Base-by-base conservation (phyloP, 2,797 vertebrate species). In the Cryptoprocta ferox region DNA sequence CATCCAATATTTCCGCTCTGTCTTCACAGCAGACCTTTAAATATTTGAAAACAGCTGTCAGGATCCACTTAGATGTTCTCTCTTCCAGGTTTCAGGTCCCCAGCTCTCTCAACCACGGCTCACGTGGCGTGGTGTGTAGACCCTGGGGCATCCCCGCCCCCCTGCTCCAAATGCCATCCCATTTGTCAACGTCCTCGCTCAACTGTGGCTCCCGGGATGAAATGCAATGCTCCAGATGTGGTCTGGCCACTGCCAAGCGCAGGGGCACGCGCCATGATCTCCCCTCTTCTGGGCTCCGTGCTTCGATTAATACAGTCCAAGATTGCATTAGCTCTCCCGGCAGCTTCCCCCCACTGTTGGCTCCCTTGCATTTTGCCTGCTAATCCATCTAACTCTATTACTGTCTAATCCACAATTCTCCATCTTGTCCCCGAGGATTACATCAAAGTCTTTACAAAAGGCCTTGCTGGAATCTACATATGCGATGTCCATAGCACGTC, bases 41-140 rank as follows among this genome's bases (percentile, higher is more conserved):
- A 82, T 97, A 82, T 86, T 97, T 95, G 78, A 83, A 91, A 97
- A 90, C 59, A 71, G 78, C 92, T 92, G 88, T 94, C 80, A 59
- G 88, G 61, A 78, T 61, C 50, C 90, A 90, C 90, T 95, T 66
- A 85, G 56, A 68, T 24, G 7, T 42, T 79, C 63, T 83, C 6
- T 90, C 68, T 83, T 89, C 90, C 39, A 85, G 42, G 84, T 53
- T 92, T 71, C 76, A 86, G 53, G 87, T 86, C 71, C 78, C 91
- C 30, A 32, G 81, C 48, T 84, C 84, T 66, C 37, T 63, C 59
- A 45, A 4, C 56, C 48, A 68, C 82, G 18, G 73, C 59, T 94
- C 91, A 63, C 1, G 0, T 24, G 75, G 50, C 71, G 5, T 5
- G 30, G 37, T 9, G 63, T 24, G 37, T 35, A 76, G 79, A 84